Percentiles rank a stretch among this genome's conserved stretches.
These are phyloP conservation scores for Nyctereutes procyonoides DNA, from an alignment of 2,113 vertebrate species.

Conservation along the genomic window DNA sequence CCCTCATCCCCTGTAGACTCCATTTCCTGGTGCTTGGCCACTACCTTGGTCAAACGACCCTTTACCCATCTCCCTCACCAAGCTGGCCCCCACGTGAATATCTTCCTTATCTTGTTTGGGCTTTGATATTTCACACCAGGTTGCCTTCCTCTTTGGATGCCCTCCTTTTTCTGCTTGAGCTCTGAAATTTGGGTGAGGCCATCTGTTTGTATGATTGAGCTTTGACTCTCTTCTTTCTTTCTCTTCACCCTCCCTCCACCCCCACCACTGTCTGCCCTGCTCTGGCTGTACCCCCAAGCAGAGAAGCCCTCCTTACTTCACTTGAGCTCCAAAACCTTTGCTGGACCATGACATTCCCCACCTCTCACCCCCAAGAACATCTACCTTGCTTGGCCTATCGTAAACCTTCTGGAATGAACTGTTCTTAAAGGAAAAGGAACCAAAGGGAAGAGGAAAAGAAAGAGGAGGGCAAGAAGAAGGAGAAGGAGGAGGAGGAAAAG, in stretches of 20 bases:
- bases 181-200: neutral
- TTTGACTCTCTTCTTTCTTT: neutral
- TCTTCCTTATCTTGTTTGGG: neutral
- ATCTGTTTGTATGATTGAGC: neutral
- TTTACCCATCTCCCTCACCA: neutral
- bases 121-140: neutral
- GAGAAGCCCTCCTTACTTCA: neutral
- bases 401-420: neutral
- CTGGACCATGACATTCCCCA: accelerated
- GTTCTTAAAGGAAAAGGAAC: neutral
- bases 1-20: neutral
- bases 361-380: accelerated
- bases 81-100: neutral
- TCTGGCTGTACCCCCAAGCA: neutral
- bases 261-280: neutral
- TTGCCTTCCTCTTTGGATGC: neutral
- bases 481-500: neutral
- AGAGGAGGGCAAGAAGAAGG: neutral
- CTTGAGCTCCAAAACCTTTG: neutral
- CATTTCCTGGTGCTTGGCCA: neutral
- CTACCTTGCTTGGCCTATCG: neutral
- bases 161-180: neutral
- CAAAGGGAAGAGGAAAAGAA: too few relatives aligned
- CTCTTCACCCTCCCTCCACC: neutral
- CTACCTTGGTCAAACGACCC: neutral